These are phyloP conservation scores for Xenus cinereus DNA, from an alignment of 2,113 vertebrate genomes.

Conservation along the genomic window DNA sequence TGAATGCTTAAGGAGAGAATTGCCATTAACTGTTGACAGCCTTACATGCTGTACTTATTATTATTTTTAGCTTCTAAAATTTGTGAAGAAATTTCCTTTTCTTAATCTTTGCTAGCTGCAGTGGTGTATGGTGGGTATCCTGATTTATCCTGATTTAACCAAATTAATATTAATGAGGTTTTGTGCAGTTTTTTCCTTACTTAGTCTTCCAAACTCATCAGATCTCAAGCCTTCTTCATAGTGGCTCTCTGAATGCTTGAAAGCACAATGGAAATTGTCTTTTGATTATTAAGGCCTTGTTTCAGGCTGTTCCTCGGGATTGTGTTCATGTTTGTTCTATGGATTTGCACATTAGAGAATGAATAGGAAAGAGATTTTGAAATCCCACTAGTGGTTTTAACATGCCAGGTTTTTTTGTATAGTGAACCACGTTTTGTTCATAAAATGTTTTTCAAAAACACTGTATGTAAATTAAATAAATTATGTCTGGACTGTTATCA, in stretches of 20 bases:
- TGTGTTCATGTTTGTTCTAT: conserved; percentile 73
- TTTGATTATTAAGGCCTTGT: conserved; percentile 81
- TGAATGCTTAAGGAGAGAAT: conserved; percentile 72
- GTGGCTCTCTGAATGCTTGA: conserved; percentile 72
- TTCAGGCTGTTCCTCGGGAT: conserved; percentile 74
- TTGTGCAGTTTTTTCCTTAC: conserved; percentile 54
- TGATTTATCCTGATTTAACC: conserved; percentile 71
- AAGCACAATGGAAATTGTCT: conserved; percentile 76
- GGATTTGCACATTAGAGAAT: conserved; percentile 72
- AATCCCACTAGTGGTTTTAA: conserved; percentile 67
- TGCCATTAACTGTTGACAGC: conserved; percentile 76
- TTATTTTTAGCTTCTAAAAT: conserved; percentile 73
- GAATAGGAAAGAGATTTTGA: conserved; percentile 65
- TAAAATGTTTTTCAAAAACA: conserved; percentile 65
- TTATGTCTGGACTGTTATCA: conserved; percentile 71
- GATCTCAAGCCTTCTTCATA: conserved; percentile 62
- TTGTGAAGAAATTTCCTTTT: conserved; percentile 67
- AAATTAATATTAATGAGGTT: conserved; percentile 76
- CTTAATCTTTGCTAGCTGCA: conserved; percentile 69
- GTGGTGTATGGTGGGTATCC: conserved; percentile 63
- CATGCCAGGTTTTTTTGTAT: conserved; percentile 63
- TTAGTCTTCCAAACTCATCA: conserved; percentile 68
- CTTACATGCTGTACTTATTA: conserved; percentile 77
- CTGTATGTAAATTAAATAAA: conserved; percentile 68
- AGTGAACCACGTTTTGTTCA: conserved; percentile 62